Percentiles rank a stretch among this genome's conserved stretches.
phyloP scores from a whole-genome alignment of 2,113 vertebrate species.

The Pyrgilauda ruficollis region DNA sequence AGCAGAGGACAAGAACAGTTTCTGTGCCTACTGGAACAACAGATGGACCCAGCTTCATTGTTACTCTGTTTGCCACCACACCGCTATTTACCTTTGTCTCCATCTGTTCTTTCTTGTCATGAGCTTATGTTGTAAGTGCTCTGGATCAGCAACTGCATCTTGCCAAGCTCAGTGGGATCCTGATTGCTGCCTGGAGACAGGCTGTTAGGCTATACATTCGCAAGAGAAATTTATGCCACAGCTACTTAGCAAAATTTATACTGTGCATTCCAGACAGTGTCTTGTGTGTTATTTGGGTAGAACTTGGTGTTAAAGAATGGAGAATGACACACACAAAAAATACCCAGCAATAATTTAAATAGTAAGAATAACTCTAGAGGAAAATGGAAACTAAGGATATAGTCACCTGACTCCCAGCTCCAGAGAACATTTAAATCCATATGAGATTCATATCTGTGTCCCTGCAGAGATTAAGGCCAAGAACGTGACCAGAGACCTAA shows the following conservation, averaged over 20 bases:
- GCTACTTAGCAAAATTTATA: neutral
- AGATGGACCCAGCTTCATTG: constrained; percentile 42
- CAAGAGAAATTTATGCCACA: neutral
- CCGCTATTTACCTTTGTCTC: constrained; percentile 48
- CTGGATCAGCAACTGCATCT: constrained; percentile 20
- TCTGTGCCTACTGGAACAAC: constrained; percentile 18
- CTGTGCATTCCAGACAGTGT: neutral
- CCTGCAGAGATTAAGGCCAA: neutral
- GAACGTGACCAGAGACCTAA: neutral
- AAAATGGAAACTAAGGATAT: neutral
- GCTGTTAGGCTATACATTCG: constrained; percentile 5
- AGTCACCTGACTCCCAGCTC: neutral
- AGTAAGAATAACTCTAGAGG: neutral
- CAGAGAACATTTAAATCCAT: neutral
- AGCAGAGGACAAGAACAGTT: neutral
- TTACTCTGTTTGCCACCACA: neutral
- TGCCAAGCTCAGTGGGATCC: constrained; percentile 25
- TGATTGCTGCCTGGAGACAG: constrained; percentile 43
- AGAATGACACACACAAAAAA: neutral
- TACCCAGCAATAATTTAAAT: neutral
- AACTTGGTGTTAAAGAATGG: neutral
- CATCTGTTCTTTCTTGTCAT: constrained; percentile 52
- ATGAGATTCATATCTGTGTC: neutral
- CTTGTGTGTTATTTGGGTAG: neutral
- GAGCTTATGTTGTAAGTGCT: constrained; percentile 44